These are phyloP conservation scores for Phragmatobia fuliginosa DNA, from an alignment of 2,888 invertebrate species.

Conservation along the genomic window DNA sequence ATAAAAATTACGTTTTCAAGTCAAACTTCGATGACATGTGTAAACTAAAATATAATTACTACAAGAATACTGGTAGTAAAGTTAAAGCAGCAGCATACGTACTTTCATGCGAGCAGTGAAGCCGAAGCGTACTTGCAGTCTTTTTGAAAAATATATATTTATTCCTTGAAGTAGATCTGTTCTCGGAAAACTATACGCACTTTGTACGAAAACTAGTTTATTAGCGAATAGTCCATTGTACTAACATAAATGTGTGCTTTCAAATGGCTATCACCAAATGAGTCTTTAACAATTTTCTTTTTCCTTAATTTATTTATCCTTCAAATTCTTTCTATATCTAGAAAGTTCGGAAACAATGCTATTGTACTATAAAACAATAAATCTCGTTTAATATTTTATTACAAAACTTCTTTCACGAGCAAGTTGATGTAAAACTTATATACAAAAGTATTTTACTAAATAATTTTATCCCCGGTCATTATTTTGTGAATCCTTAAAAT, in stretches of 20 bases:
- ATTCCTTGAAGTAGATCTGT: background rate
- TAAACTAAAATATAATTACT: background rate
- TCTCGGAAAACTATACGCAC: background rate
- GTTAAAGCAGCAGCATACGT: background rate
- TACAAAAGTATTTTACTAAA: constrained; percentile 22
- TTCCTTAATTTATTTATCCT: background rate
- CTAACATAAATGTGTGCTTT: background rate
- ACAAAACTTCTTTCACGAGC: constrained; percentile 5
- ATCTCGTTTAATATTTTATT: background rate
- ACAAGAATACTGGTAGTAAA: background rate
- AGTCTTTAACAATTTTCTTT: background rate
- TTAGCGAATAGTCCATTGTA: background rate
- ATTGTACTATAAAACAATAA: background rate
- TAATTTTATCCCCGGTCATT: constrained; percentile 24
- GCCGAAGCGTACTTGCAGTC: background rate
- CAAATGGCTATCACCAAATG: background rate
- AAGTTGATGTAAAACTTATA: constrained; percentile 18
- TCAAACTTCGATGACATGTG: constrained; percentile 9
- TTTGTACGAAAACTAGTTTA: background rate
- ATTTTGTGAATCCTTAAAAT: constrained; percentile 26
- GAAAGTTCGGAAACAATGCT: background rate
- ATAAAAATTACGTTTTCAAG: constrained; percentile 49
- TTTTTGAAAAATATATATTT: background rate
- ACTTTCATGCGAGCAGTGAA: background rate
- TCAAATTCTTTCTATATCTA: background rate